Evolutionary conservation across 2,113 vertebrate genomes (phyloP).

Genomic region (Caracal caracal): DNA sequence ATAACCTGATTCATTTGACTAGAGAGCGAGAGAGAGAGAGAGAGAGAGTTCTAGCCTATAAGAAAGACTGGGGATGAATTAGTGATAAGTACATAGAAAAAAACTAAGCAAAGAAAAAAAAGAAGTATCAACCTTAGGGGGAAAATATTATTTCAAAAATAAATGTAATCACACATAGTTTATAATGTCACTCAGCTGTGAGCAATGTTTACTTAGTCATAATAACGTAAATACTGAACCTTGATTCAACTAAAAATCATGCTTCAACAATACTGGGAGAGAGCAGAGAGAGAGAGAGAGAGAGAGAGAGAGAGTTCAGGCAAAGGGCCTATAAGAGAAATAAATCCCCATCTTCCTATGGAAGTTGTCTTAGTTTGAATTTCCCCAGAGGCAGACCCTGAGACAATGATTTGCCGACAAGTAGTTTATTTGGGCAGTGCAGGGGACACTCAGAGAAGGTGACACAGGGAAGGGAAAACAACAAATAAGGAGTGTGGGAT

Average conservation of each 20-base stretch:
- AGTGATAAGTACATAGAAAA: constrained; percentile 11
- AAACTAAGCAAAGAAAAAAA: constrained; percentile 25
- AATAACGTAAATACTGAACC: constrained; percentile 24
- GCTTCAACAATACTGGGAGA: neutral
- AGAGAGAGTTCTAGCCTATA: neutral
- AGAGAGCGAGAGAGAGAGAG: neutral
- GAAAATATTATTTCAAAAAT: neutral
- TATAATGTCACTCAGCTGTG: constrained; percentile 26
- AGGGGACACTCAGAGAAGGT: neutral
- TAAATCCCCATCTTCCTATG: neutral
- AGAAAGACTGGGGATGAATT: neutral
- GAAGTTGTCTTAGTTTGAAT: neutral
- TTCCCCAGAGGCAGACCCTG: neutral
- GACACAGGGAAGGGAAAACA: neutral
- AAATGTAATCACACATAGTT: constrained; percentile 46
- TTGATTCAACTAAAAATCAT: constrained; percentile 45
- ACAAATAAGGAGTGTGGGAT: neutral
- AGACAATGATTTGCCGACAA: neutral
- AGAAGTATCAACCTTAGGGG: constrained; percentile 26
- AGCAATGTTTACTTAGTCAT: constrained; percentile 56
- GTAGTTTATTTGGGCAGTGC: neutral
- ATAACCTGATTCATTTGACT: constrained; percentile 8
- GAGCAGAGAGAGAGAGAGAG: neutral
- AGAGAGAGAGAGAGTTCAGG: neutral
- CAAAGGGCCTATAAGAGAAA: neutral